Evolutionary conservation across 2,113 vertebrate species (phyloP).

Genomic region (Centropus bengalensis): DNA sequence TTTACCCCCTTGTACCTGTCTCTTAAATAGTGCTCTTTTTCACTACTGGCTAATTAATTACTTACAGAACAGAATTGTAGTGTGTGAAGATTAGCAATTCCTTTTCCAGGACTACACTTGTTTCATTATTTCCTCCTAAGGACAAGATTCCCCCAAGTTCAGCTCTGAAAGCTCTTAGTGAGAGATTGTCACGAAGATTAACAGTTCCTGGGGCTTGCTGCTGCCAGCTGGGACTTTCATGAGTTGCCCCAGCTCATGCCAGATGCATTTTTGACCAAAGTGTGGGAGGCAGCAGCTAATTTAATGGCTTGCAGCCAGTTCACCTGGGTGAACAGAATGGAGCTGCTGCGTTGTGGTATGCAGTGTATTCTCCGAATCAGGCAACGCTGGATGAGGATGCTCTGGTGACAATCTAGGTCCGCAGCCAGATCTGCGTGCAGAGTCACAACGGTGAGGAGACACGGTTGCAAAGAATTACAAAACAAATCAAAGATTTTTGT

Average conservation of each 20-base stretch:
- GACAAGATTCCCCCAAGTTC: not conserved
- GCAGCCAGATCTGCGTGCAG: not conserved
- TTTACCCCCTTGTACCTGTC: not conserved
- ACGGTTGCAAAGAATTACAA: not conserved
- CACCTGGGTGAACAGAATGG: not conserved
- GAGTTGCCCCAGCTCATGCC: not conserved
- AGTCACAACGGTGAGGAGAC: rapidly evolving
- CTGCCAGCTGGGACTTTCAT: not conserved
- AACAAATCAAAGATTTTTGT: not conserved
- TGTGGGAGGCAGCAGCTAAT: not conserved
- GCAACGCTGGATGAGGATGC: not conserved
- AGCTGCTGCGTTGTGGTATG: not conserved
- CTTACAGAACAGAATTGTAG: not conserved
- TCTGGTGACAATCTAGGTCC: not conserved
- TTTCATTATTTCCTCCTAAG: not conserved
- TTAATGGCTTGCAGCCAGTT: not conserved
- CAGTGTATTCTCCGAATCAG: rapidly evolving
- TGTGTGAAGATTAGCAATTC: not conserved
- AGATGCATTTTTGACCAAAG: not conserved
- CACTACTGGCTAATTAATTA: not conserved
- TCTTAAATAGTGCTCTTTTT: not conserved
- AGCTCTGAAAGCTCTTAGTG: not conserved
- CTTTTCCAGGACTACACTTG: not conserved
- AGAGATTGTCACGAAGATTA: rapidly evolving
- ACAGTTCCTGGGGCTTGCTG: not conserved